Conservation (phyloP, 2,797 vertebrate genomes). For the Megaceryle alcyon region DNA sequence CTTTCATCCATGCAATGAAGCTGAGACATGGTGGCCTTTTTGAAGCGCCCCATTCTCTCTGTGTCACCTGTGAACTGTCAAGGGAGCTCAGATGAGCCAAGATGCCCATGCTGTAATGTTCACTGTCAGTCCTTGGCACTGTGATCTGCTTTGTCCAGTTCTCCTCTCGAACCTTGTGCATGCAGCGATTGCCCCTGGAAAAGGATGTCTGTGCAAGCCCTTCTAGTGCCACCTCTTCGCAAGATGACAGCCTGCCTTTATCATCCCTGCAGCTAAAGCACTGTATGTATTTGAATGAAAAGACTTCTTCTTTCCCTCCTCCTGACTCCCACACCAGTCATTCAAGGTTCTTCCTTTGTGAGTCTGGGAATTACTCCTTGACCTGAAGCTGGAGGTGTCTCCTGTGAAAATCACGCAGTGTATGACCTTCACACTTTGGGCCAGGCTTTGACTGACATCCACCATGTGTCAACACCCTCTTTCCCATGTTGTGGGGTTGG, state of each 20-base stretch:
- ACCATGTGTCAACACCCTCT: background rate
- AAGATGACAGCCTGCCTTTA: background rate
- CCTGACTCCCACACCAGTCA: background rate
- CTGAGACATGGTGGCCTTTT: background rate
- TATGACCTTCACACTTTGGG: rapidly evolving
- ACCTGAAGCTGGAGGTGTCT: background rate
- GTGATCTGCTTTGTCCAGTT: background rate
- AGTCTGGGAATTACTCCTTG: background rate
- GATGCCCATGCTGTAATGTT: background rate
- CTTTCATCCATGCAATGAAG: background rate
- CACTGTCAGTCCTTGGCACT: background rate
- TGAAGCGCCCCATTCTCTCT: background rate
- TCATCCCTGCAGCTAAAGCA: background rate
- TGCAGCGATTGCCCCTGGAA: background rate
- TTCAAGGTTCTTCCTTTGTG: background rate
- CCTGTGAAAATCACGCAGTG: background rate
- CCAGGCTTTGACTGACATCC: background rate
- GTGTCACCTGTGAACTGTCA: background rate
- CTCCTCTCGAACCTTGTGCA: background rate
- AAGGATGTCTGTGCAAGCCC: background rate
- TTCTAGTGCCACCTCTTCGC: background rate
- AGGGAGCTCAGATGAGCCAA: background rate
- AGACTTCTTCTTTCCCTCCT: background rate
- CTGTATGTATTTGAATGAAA: background rate
- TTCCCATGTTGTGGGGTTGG: background rate